Conservation (phyloP, 1,140 invertebrate species). For the Fopius arisanus region DNA sequence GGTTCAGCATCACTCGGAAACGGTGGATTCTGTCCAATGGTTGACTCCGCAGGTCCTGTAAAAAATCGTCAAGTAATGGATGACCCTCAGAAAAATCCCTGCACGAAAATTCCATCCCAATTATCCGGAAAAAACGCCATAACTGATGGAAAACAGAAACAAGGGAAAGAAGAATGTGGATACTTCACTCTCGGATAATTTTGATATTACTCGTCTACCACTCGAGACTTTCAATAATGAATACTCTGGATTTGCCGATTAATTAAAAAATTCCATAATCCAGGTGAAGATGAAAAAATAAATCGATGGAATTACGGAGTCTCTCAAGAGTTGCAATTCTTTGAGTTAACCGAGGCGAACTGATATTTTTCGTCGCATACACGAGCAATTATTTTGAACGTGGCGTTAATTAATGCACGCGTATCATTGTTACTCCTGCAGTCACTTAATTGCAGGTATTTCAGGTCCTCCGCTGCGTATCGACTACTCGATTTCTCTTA, state of each 20-base stretch:
- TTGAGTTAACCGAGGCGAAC: neutral
- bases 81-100: neutral
- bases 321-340: neutral
- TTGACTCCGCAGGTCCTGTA: neutral
- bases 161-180: conserved; percentile 9
- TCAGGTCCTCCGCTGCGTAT: conserved; percentile 14
- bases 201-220: neutral
- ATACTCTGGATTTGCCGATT: conserved; percentile 7
- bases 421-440: conserved; percentile 3
- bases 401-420: conserved; percentile 42
- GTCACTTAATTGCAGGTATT: conserved; percentile 11
- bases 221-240: neutral
- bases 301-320: neutral
- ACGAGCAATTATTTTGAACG: conserved; percentile 34
- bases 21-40: conserved; percentile 21
- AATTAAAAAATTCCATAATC: conserved; percentile 1
- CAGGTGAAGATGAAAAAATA: neutral
- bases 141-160: neutral
- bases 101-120: neutral
- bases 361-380: conserved; percentile 7
- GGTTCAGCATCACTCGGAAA: conserved; percentile 31
- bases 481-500: conserved; percentile 41
- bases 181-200: conserved; percentile 26
- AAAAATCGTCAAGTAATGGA: conserved; percentile 12
- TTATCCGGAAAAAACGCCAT: neutral